A percentile compares a stretch with the other conserved stretches of the same genome.
Conservation (phyloP, 2,113 vertebrate species). For the Pavo muticus region DNA sequence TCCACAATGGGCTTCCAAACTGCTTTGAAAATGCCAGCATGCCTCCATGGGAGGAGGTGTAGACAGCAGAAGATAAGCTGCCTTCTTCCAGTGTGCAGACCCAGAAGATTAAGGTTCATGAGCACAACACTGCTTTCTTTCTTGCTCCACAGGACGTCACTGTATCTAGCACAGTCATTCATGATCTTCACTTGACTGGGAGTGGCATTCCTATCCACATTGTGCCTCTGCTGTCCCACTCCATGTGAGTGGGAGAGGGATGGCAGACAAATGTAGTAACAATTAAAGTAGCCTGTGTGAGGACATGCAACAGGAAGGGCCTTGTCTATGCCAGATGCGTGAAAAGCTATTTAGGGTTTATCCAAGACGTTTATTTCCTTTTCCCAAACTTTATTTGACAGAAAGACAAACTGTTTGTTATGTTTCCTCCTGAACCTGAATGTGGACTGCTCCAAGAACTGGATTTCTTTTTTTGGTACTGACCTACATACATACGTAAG, state of each 20-base stretch:
- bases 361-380: not conserved
- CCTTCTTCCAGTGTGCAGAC: not conserved
- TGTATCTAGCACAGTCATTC: not conserved
- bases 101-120: not conserved
- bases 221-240: not conserved
- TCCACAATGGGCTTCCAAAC: not conserved
- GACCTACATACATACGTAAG: not conserved
- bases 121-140: fast-evolving
- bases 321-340: not conserved
- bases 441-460: fast-evolving
- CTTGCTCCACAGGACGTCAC: not conserved
- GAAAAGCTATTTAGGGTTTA: not conserved
- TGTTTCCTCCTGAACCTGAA: not conserved
- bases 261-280: not conserved
- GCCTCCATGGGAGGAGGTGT: not conserved
- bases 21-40: not conserved
- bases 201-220: not conserved
- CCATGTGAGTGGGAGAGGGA: fast-evolving
- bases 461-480: not conserved
- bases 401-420: not conserved
- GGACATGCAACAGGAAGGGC: not conserved
- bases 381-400: not conserved
- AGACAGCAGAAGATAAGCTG: not conserved
- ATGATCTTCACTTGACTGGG: not conserved
- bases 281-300: not conserved